phyloP scores from a whole-genome alignment of 2,888 invertebrate genomes.

The Hipparchia sbordonii region DNA sequence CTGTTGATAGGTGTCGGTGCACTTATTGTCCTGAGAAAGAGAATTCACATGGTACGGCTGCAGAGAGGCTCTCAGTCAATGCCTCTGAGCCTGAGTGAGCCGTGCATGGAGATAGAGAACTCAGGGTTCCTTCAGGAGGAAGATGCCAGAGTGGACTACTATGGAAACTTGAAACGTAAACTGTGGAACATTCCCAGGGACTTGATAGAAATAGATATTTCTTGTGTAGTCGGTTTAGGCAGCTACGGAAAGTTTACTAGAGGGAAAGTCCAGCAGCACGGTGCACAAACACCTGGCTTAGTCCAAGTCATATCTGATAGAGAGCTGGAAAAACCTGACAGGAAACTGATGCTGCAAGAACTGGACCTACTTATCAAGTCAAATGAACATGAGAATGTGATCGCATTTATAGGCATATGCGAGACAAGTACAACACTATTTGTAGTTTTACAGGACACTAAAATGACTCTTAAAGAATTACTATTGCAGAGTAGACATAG shows the following conservation, averaged over 20 bases:
- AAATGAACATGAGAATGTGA: conserved; percentile 87
- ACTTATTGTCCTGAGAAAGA: conserved; percentile 83
- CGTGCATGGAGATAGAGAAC: conserved; percentile 91
- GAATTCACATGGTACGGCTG: conserved; percentile 71
- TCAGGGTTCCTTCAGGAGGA: conserved; percentile 90
- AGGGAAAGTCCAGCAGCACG: conserved; percentile 86
- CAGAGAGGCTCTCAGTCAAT: conserved; percentile 76
- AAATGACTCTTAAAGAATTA: conserved; percentile 87
- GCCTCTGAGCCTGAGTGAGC: conserved; percentile 90
- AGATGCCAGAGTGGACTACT: conserved; percentile 86
- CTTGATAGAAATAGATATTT: conserved; percentile 87
- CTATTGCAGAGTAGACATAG: conserved; percentile 84
- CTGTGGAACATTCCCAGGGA: conserved; percentile 89
- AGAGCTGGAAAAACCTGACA: conserved; percentile 78
- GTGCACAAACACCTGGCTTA: conserved; percentile 75
- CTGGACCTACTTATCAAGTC: conserved; percentile 87
- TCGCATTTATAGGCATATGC: conserved; percentile 90
- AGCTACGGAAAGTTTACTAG: conserved; percentile 90
- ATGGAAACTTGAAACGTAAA: conserved; percentile 88
- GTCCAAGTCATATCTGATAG: conserved; percentile 86
- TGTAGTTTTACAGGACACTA: conserved; percentile 87
- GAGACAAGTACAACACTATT: conserved; percentile 89
- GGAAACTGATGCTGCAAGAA: conserved; percentile 85
- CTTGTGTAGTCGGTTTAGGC: conserved; percentile 87
- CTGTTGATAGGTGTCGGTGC: conserved; percentile 85